These are phyloP conservation scores for Falco columbarius DNA, from an alignment of 2,797 vertebrate species.

Conservation along the genomic window DNA sequence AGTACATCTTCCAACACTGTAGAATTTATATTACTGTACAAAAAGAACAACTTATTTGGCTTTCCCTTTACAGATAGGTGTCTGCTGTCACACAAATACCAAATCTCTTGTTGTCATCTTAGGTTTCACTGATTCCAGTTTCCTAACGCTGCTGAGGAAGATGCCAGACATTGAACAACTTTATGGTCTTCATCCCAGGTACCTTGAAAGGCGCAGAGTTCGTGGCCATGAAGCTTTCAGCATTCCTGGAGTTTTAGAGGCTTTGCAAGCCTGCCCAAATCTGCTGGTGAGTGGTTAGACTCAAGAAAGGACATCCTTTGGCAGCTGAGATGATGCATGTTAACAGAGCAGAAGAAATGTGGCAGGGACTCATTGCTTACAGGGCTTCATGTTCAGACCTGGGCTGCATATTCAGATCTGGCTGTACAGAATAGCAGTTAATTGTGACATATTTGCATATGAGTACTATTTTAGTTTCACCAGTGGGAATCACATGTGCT, in stretches of 20 bases:
- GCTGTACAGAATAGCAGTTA: not conserved
- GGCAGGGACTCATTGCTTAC: not conserved
- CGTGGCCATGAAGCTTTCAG: slow-evolving; percentile 96
- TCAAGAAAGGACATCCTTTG: not conserved
- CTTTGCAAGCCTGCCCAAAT: slow-evolving; percentile 94
- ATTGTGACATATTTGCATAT: not conserved
- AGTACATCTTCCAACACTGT: not conserved
- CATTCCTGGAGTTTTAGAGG: slow-evolving; percentile 96
- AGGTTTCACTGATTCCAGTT: slow-evolving; percentile 98
- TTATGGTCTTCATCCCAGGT: slow-evolving; percentile 96
- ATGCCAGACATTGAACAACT: slow-evolving; percentile 98
- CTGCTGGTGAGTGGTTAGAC: slow-evolving; percentile 85
- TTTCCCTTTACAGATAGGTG: not conserved
- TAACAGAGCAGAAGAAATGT: not conserved
- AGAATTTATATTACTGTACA: not conserved
- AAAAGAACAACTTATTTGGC: not conserved
- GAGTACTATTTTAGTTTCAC: not conserved
- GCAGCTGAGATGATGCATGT: not conserved
- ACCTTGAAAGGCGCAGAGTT: slow-evolving; percentile 93
- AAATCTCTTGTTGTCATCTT: slow-evolving; percentile 63
- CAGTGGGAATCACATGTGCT: not conserved
- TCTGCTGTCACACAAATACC: slow-evolving; percentile 24
- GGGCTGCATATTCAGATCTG: not conserved
- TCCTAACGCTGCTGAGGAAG: slow-evolving; percentile 94
- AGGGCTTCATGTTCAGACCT: not conserved